phyloP scores from a whole-genome alignment of 2,888 invertebrate genomes.

The Microdon myrmicae region DNA sequence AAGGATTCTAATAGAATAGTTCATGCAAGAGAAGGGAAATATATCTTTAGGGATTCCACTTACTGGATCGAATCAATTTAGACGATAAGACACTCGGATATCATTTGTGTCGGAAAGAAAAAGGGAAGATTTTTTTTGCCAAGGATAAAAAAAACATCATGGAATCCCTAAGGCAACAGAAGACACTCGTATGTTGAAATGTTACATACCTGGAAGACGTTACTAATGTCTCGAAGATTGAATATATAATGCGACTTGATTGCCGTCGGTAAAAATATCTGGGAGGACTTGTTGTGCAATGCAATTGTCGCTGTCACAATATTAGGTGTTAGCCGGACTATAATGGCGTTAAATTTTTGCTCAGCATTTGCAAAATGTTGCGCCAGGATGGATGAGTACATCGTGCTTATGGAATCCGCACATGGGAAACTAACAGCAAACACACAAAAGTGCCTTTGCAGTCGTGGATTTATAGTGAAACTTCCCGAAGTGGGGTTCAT shows the following conservation, averaged over 20 bases:
- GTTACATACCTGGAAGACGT: constrained; percentile 89
- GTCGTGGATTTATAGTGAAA: constrained; percentile 93
- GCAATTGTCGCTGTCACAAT: constrained; percentile 85
- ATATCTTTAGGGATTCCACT: constrained; percentile 8
- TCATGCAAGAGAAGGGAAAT: too few species aligned
- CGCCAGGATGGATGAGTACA: constrained; percentile 87
- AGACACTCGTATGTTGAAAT: not conserved
- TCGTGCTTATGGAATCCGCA: constrained; percentile 83
- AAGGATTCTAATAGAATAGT: too few species aligned
- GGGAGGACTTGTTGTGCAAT: constrained; percentile 85
- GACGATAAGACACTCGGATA: too few species aligned
- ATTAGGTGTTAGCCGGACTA: constrained; percentile 76
- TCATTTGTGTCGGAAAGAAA: too few species aligned
- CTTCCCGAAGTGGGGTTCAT: constrained; percentile 99
- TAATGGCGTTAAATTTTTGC: constrained; percentile 78
- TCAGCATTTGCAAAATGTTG: constrained; percentile 87
- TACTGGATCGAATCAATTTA: too few species aligned
- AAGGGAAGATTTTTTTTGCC: too few species aligned
- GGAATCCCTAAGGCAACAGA: constrained; percentile 13
- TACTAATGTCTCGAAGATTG: constrained; percentile 93
- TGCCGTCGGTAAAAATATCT: constrained; percentile 93
- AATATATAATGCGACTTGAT: constrained; percentile 97
- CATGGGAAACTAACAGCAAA: constrained; percentile 86
- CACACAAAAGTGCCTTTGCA: constrained; percentile 90
- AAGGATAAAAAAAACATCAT: not conserved